These are phyloP conservation scores for Adela reaumurella DNA, from an alignment of 2,888 invertebrate genomes.

Conservation along the genomic window DNA sequence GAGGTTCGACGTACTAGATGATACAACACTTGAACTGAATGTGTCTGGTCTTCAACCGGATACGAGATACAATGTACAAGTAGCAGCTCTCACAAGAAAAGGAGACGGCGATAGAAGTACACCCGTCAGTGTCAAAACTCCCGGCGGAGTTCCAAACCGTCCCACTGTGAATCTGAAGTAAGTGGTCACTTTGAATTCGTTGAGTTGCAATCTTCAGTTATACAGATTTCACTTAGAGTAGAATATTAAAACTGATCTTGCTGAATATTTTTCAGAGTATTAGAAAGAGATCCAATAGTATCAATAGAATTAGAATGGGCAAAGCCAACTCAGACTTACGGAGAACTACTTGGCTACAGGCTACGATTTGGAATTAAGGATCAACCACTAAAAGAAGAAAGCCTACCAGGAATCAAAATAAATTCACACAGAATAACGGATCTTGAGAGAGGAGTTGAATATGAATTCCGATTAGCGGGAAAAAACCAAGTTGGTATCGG, in stretches of 20 bases:
- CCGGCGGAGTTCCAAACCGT: constrained; percentile 87
- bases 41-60: constrained; percentile 92
- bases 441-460: constrained; percentile 88
- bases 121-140: constrained; percentile 83
- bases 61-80: constrained; percentile 89
- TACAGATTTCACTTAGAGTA: too few relatives aligned
- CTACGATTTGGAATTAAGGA: constrained; percentile 85
- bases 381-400: constrained; percentile 69
- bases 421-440: constrained; percentile 72
- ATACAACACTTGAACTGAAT: constrained; percentile 72
- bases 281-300: constrained; percentile 83
- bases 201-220: neutral
- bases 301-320: constrained; percentile 92
- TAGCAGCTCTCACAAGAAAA: constrained; percentile 92
- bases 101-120: constrained; percentile 94
- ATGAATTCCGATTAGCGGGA: constrained; percentile 95
- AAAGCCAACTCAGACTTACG: constrained; percentile 84
- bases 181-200: constrained; percentile 20
- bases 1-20: constrained; percentile 81
- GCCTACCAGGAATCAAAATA: constrained; percentile 64
- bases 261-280: constrained; percentile 56
- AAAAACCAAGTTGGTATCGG: constrained; percentile 93
- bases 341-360: constrained; percentile 82
- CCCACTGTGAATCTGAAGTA: constrained; percentile 80
- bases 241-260: constrained; percentile 2